Base-by-base conservation (phyloP, 2,888 invertebrate genomes). In the Poecilobothrus nobilitatus region DNA sequence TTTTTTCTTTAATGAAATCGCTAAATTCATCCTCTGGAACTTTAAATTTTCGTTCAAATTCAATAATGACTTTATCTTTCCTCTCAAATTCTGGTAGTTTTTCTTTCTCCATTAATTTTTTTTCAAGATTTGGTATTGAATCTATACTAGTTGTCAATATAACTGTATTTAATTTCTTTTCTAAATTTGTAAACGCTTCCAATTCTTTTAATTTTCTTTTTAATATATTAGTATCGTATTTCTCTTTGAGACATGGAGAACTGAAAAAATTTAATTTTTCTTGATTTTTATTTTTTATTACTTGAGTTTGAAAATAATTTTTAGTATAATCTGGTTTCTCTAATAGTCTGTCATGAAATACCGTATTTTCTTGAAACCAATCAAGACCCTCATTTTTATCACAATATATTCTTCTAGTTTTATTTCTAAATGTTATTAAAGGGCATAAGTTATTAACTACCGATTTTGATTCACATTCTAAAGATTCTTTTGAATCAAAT, bases 171-270 rank as follows among this genome's bases (percentile, higher is more conserved):
- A 75, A 80, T 67, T 86, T 83, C 70, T 86, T 87, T 76, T 89
- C 89, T 71, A 87, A 78, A 68, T 84, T 83, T 2, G 88, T 87
- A 71, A 86, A 84, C 73, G 86, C 86, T 67, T 84, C 79, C 20
- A 89, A 80, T 69, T 86, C 84, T 72, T 83, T 78, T 1, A 84
- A 82, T 71, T 86, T 85, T 67, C 81, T 81, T 72, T 86, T 84
- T 6, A 87, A 53, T 21, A 22, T n/a, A n/a, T n/a, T n/a, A n/a
- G n/a, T 22, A 7, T 66, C 53, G 21, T 44, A 44, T 15, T 44
- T 44, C 3, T 44, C 44, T 44, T 44, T 9, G 12, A 44, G 44
- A 12, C 12, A 44, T 3, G 10, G 12, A 3, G 44, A 9, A 9
- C 3, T 9, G 6, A 12, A 9, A 9, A 15, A 44, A 12, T 44